phyloP scores from a whole-genome alignment of 2,797 vertebrate species.

The Myotis planiceps region DNA sequence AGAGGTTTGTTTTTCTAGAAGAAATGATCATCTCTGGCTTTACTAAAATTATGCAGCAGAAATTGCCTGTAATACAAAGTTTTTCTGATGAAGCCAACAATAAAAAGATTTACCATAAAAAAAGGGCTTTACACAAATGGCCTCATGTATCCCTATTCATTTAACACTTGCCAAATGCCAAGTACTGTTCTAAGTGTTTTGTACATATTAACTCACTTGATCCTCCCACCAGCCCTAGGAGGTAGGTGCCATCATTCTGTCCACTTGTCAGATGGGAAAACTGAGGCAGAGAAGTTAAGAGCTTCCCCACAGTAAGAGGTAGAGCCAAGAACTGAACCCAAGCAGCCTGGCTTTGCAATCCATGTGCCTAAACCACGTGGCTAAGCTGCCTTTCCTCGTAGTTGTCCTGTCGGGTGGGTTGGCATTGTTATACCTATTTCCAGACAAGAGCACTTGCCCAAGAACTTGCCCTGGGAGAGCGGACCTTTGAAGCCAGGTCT shows the following conservation, averaged over 20 bases:
- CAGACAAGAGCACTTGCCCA: neutral
- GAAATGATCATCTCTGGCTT: constrained; percentile 23
- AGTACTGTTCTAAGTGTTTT: neutral
- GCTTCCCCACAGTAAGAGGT: neutral
- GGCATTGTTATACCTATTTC: neutral
- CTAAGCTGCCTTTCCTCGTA: neutral
- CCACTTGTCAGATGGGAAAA: neutral
- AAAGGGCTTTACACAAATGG: neutral
- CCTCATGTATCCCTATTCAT: neutral
- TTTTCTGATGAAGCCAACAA: constrained; percentile 49
- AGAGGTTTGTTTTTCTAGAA: constrained; percentile 26
- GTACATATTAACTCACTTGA: neutral
- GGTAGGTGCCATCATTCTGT: neutral
- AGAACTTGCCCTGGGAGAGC: neutral
- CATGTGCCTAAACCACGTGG: neutral
- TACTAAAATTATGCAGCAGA: constrained; percentile 63
- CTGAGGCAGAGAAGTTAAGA: neutral
- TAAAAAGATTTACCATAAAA: constrained; percentile 25
- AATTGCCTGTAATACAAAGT: neutral
- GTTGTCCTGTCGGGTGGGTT: neutral
- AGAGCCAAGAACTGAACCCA: neutral
- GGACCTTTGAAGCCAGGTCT: neutral
- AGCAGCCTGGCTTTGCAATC: neutral
- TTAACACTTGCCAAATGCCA: neutral
- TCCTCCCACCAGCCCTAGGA: neutral